Base-by-base conservation (phyloP, 2,113 vertebrate species). In the Myiozetetes cayanensis region DNA sequence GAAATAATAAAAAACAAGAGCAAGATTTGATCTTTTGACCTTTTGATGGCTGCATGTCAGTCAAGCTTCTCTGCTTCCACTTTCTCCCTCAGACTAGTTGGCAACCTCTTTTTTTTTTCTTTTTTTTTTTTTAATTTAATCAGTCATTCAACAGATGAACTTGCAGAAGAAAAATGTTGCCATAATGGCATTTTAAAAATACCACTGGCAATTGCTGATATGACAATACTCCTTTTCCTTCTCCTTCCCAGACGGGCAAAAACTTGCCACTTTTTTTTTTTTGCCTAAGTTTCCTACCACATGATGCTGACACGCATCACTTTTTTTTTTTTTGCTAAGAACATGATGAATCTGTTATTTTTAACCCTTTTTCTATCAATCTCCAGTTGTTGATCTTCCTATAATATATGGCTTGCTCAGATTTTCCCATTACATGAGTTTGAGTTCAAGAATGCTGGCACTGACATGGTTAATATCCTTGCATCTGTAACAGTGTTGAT, bases 181-280 rank as follows among this genome's bases (percentile, higher is more conserved):
- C 30, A 73, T 76, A 93, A 94, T 70, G 73, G 22, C 58, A 90
- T 92, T 97, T 97, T 91, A 90, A 96, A 96, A 96, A 96, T 87
- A 94, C 85, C 1, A 0, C 77, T 72, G 44, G 55, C 50, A 94
- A 78, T 67, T 97, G 82, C 93, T 97, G 90, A 97, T 91, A 59
- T 55, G 77, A 27, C 72, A 95, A 74, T 85, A 81, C 18, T 96
- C 74, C 79, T 94, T 93, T 97, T 96, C 77, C 83, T 78, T 96
- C 91, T 94, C 20, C 73, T 83, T 77, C 50, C 24, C 62, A 50
- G 75, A 90, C 85, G 20, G 63, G 63, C 66, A 84, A 86, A 94
- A 95, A 67, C 44, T 70, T 87, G 21, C 24, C 55, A 61, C 59
- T 20, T 41, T 66, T 25, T 41, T 66, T 25, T 35, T 96, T 46